These are phyloP conservation scores for Cactoblastis cactorum DNA, from an alignment of 2,888 invertebrate species.

Conservation along the genomic window DNA sequence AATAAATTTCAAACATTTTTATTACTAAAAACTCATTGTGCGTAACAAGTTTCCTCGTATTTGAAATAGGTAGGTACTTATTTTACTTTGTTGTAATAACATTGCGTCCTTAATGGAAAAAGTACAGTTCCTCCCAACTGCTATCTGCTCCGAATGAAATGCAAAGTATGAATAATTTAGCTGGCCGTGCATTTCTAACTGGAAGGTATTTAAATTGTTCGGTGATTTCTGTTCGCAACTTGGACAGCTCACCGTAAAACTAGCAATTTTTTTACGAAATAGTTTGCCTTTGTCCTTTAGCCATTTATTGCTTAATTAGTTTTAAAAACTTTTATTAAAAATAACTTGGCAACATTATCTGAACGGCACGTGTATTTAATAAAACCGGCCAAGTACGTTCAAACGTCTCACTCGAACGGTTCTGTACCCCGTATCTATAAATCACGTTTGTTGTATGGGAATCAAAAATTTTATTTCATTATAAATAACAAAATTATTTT, in stretches of 20 bases:
- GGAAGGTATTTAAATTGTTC: constrained; percentile 10
- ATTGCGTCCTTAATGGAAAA: constrained; percentile 1
- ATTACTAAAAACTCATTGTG: neutral
- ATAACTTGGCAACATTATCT: neutral
- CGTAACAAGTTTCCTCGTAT: neutral
- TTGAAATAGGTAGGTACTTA: neutral
- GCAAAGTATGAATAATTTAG: constrained; percentile 10
- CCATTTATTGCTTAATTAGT: too few species aligned
- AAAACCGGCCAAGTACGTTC: too few species aligned
- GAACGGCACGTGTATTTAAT: too few species aligned
- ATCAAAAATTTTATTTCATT: too few species aligned
- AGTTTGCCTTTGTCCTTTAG: neutral
- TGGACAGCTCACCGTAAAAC: neutral
- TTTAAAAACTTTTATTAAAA: neutral
- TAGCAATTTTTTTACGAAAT: neutral
- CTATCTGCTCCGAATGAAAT: constrained; percentile 7
- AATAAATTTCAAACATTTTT: neutral
- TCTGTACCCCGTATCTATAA: too few species aligned
- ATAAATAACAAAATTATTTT: too few species aligned
- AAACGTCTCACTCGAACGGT: too few species aligned
- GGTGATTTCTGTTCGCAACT: neutral
- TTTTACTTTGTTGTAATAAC: neutral
- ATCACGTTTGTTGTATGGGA: too few species aligned
- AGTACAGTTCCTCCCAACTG: neutral
- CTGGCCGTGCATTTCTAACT: constrained; percentile 1